A percentile compares a stretch with the other conserved stretches of the same genome.
phyloP scores from a whole-genome alignment of 35 echinoderm and acorn worm genomes.

The Lytechinus pictus region DNA sequence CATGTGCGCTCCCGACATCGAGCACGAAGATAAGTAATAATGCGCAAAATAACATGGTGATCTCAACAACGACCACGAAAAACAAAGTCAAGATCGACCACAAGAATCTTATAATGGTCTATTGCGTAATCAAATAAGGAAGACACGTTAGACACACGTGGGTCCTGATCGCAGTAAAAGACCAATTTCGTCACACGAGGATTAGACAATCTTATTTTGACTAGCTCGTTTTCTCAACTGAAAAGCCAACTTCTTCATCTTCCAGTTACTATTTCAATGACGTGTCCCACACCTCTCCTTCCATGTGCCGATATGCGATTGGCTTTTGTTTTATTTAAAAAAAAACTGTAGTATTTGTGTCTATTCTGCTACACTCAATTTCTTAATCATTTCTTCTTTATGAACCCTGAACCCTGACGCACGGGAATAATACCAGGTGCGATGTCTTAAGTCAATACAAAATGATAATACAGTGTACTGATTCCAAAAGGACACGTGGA shows the following conservation, averaged over 20 bases:
- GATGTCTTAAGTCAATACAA: not conserved
- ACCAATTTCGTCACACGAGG: not conserved
- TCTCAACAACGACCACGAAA: not conserved
- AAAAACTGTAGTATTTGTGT: not conserved
- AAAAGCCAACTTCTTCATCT: not conserved
- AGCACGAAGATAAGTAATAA: not conserved
- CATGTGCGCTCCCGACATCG: not conserved
- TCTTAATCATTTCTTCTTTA: not conserved
- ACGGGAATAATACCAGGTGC: not conserved
- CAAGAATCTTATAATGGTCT: not conserved
- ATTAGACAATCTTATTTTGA: not conserved
- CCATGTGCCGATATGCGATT: conserved; percentile 9
- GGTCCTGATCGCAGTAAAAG: not conserved
- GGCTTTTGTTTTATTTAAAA: not conserved
- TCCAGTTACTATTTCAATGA: not conserved
- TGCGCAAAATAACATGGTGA: not conserved
- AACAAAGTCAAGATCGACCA: not conserved
- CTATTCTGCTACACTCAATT: not conserved
- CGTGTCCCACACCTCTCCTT: not conserved
- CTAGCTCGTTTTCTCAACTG: not conserved
- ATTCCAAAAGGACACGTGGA: not conserved
- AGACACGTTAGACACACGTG: not conserved
- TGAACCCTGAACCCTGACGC: not conserved
- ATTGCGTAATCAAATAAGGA: not conserved
- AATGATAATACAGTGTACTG: not conserved